These are phyloP conservation scores for Cichladusa arquata DNA, from an alignment of 2,113 vertebrate genomes.

Conservation along the genomic window DNA sequence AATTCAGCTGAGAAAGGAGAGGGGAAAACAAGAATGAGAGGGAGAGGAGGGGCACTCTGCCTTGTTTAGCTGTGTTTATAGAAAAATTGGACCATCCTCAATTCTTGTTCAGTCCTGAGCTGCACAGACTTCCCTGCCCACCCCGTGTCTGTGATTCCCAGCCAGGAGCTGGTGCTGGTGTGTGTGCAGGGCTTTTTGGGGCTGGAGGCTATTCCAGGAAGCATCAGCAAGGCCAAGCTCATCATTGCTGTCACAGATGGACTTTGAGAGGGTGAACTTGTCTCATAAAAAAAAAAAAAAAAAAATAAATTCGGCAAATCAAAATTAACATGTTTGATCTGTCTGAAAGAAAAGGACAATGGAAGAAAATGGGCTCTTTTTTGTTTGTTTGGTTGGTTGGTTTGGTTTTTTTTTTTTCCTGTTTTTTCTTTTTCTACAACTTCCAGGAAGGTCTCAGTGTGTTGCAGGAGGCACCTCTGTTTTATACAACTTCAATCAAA, in stretches of 20 bases:
- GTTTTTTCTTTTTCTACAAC: background rate
- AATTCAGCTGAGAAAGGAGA: constrained; percentile 41
- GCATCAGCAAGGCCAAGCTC: background rate
- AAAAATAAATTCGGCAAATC: background rate
- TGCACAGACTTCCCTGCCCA: background rate
- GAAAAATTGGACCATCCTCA: background rate
- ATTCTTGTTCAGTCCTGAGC: background rate
- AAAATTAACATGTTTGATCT: background rate
- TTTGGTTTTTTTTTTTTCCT: accelerated
- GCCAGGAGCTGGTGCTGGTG: background rate
- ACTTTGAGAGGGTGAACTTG: background rate
- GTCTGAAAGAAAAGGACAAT: background rate
- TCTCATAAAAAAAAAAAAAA: background rate
- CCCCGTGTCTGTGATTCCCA: background rate
- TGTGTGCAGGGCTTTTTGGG: background rate
- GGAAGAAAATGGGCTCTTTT: accelerated
- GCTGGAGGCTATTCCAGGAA: constrained; percentile 1
- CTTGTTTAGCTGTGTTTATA: background rate
- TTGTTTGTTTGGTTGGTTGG: no score
- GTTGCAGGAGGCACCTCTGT: background rate
- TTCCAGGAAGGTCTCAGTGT: background rate
- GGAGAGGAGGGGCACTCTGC: background rate
- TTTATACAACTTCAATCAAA: background rate
- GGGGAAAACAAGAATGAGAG: background rate
- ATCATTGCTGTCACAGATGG: background rate